phyloP scores from a whole-genome alignment of 2,888 invertebrate species.

The Phrixothrix hirtus region DNA sequence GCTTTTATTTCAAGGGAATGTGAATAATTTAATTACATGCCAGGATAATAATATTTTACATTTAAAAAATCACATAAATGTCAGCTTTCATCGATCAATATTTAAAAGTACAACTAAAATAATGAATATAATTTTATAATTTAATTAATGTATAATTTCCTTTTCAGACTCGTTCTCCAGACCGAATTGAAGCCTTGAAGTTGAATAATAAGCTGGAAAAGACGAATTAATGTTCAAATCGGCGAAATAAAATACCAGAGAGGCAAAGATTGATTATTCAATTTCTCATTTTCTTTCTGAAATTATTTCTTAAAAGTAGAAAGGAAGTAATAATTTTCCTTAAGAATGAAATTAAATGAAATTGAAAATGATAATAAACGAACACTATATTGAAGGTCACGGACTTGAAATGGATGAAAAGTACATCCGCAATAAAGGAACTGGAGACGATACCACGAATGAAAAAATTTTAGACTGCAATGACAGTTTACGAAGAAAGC shows the following conservation, averaged over 20 bases:
- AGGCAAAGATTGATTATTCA: conserved; percentile 38
- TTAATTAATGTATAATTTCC: not conserved
- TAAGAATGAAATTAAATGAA: conserved; percentile 19
- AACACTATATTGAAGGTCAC: conserved; percentile 15
- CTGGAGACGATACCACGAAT: conserved; percentile 17
- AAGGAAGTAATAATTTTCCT: conserved; percentile 13
- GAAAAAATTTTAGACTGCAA: conserved; percentile 24
- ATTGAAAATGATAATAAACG: conserved; percentile 15
- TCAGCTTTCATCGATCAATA: no score
- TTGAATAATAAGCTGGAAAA: conserved; percentile 25
- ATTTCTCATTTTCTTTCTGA: conserved; percentile 35
- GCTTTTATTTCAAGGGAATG: no score
- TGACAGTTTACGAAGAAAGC: conserved; percentile 24
- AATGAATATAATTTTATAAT: not conserved
- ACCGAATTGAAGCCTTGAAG: conserved; percentile 3
- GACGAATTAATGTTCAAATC: conserved; percentile 19
- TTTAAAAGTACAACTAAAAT: no score
- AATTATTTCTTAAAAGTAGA: conserved; percentile 32
- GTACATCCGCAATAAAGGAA: conserved; percentile 14
- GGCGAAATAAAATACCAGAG: conserved; percentile 23
- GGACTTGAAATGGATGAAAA: conserved; percentile 20
- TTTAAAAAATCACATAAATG: no score
- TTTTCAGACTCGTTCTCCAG: conserved; percentile 1
- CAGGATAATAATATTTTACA: no score
- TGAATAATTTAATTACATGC: no score